Evolutionary conservation across 37 sponge, comb jelly and placozoan genomes (phyloP).

Genomic region (Ianthella basta): DNA sequence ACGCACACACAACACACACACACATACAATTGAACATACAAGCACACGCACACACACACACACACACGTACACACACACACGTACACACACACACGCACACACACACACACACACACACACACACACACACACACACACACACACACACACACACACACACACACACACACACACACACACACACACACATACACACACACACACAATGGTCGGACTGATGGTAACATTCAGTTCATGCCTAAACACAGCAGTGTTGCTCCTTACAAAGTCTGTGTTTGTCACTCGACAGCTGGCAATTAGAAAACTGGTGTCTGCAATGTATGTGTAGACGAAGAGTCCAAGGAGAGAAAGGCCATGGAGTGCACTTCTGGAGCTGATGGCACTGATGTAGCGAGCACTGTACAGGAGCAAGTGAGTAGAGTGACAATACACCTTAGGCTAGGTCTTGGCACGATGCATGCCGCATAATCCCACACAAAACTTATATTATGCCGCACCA

Average conservation of each 20-base stretch:
- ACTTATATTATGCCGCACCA: too few relatives aligned
- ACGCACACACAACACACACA: too few relatives aligned
- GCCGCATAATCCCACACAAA: too few relatives aligned
- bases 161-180: background rate
- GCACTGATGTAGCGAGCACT: conserved; percentile 45
- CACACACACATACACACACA: conserved; percentile 26
- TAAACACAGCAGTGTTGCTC: background rate
- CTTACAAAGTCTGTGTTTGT: conserved; percentile 34
- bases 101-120: too few relatives aligned
- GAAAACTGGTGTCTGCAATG: conserved; percentile 62
- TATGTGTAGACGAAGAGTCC: conserved; percentile 69
- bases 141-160: conserved; percentile 21
- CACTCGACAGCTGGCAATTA: conserved; percentile 54
- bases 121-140: too few relatives aligned
- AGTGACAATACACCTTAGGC: too few relatives aligned
- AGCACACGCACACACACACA: too few relatives aligned
- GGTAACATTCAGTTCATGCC: background rate
- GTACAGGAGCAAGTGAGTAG: background rate
- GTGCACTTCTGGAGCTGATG: conserved; percentile 49
- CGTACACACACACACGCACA: too few relatives aligned
- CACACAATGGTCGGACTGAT: background rate
- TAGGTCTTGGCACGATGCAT: too few relatives aligned
- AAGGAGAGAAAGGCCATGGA: conserved; percentile 64
- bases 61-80: too few relatives aligned
- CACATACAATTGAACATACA: too few relatives aligned